Evolutionary conservation across 2,113 vertebrate species (phyloP).

Genomic region (Corythornis madagascariensis): DNA sequence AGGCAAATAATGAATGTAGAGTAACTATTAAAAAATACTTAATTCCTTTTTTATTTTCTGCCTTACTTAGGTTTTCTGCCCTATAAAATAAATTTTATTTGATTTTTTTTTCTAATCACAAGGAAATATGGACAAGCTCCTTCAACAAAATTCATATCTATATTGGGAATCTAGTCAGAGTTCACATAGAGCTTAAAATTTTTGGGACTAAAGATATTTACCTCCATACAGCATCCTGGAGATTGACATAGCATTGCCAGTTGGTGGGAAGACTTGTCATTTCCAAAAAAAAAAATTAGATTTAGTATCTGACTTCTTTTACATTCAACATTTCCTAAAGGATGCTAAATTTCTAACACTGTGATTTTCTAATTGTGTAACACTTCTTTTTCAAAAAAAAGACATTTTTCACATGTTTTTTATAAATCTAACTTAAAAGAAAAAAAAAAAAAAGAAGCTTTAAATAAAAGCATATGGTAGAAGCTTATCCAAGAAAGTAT

Average conservation of each 20-base stretch:
- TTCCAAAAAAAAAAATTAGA: not conserved
- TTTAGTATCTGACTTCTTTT: conserved; percentile 40
- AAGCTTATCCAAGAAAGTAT: conserved; percentile 72
- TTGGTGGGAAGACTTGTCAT: not conserved
- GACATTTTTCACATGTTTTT: conserved; percentile 66
- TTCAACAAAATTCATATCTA: conserved; percentile 34
- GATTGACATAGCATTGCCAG: conserved; percentile 10
- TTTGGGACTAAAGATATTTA: conserved; percentile 8
- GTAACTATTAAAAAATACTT: not conserved
- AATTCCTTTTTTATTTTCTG: not conserved
- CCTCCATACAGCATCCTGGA: conserved; percentile 7
- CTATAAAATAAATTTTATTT: not conserved
- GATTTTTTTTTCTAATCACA: conserved; percentile 9
- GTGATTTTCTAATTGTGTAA: conserved; percentile 61
- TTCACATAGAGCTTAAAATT: conserved; percentile 22
- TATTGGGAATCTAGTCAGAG: conserved; percentile 14
- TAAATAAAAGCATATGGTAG: conserved; percentile 74
- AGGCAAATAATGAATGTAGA: not conserved
- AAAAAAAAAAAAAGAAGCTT: conserved; percentile 21
- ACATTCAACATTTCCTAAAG: conserved; percentile 45
- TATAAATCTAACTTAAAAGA: conserved; percentile 59
- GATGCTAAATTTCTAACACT: conserved; percentile 41
- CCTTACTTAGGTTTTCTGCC: not conserved
- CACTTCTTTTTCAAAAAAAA: conserved; percentile 40
- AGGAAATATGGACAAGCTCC: conserved; percentile 28